These are phyloP conservation scores for Atethmia centrago DNA, from an alignment of 2,888 invertebrate species.

Conservation along the genomic window DNA sequence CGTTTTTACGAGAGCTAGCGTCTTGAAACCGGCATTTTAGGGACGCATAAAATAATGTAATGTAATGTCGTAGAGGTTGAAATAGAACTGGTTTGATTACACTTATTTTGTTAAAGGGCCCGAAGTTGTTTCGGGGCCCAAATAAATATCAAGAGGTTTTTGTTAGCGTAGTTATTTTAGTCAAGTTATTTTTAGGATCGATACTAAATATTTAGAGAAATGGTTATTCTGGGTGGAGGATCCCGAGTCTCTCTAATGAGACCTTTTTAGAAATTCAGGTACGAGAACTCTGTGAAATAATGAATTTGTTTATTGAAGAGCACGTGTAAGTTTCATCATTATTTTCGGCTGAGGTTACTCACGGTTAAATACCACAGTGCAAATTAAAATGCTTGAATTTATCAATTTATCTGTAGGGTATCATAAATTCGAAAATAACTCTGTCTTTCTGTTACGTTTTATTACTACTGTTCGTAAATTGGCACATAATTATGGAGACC, in stretches of 20 bases:
- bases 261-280: conserved; percentile 5
- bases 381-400: neutral
- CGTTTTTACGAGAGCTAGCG: conserved; percentile 70
- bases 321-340: neutral
- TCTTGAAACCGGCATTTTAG: conserved; percentile 71
- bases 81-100: conserved; percentile 53
- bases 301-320: neutral
- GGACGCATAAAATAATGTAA: conserved; percentile 68
- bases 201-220: conserved; percentile 17
- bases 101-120: conserved; percentile 47
- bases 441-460: neutral
- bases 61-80: conserved; percentile 59
- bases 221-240: neutral
- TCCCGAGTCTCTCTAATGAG: neutral
- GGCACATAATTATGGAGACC: neutral
- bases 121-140: conserved; percentile 35
- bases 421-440: neutral
- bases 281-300: neutral
- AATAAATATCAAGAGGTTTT: conserved; percentile 39
- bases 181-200: conserved; percentile 22
- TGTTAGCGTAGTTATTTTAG: conserved; percentile 1
- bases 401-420: neutral
- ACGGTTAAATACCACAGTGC: neutral
- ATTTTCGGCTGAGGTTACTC: neutral
- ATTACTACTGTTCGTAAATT: neutral